These are phyloP conservation scores for Platysternon megacephalum DNA, from an alignment of 2,113 vertebrate species.

Conservation along the genomic window DNA sequence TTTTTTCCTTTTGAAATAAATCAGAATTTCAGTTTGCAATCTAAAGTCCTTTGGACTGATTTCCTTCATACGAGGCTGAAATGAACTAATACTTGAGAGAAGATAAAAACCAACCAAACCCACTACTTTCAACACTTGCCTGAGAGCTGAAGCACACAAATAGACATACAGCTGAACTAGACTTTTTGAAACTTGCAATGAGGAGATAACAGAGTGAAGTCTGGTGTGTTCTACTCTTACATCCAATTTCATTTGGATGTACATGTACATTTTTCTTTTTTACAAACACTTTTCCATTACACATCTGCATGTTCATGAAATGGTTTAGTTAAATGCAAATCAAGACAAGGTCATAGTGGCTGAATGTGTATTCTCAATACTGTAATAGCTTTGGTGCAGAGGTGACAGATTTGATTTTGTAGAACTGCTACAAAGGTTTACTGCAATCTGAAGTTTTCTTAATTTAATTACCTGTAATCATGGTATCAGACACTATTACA, in stretches of 20 bases:
- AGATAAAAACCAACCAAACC: background rate
- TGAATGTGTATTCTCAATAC: background rate
- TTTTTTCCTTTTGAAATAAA: conserved; percentile 70
- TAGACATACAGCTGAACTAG: conserved; percentile 16
- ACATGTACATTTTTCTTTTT: fast-evolving
- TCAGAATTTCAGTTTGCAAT: conserved; percentile 66
- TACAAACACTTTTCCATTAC: background rate
- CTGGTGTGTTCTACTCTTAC: background rate
- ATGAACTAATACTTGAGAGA: conserved; percentile 45
- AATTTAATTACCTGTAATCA: background rate
- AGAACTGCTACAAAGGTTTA: background rate
- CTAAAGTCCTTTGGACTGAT: conserved; percentile 6
- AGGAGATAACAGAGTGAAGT: conserved; percentile 2
- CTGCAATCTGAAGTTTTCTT: background rate
- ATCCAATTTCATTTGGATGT: background rate
- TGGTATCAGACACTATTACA: background rate
- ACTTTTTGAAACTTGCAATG: conserved; percentile 28
- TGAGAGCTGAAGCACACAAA: background rate
- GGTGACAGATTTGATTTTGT: background rate
- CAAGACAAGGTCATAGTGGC: background rate
- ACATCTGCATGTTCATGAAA: background rate
- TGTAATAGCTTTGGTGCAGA: background rate
- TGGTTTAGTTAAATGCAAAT: conserved; percentile 2
- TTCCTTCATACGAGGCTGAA: conserved; percentile 20
- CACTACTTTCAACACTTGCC: background rate